phyloP scores from a whole-genome alignment of 2,797 vertebrate genomes.

The Prionace glauca region DNA sequence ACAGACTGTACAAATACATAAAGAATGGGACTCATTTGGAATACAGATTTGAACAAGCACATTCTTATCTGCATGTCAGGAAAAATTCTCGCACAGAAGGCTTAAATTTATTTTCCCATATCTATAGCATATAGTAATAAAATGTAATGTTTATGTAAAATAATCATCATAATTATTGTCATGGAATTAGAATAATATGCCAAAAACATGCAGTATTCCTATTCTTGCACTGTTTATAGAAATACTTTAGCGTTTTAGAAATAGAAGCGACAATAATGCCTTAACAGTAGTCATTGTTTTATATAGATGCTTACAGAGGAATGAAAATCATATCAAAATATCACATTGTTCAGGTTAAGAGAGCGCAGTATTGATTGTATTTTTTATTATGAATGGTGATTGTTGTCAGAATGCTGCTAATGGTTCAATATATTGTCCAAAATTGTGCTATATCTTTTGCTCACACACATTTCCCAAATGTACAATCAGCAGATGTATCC shows the following conservation, averaged over 20 bases:
- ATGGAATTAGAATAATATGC: not conserved
- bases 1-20: not conserved
- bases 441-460: constrained; percentile 53
- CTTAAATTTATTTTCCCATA: not conserved
- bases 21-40: not conserved
- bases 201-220: not conserved
- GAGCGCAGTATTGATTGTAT: constrained; percentile 9
- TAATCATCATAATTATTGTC: not conserved
- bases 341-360: not conserved
- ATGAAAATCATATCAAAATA: not conserved
- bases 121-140: not conserved
- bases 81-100: not conserved
- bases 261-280: too few species aligned
- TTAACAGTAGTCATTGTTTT: not conserved
- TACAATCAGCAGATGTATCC: constrained; percentile 42
- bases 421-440: not conserved
- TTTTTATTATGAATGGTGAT: not conserved
- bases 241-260: not conserved
- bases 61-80: not conserved
- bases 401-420: not conserved
- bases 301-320: not conserved
- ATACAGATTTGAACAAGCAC: not conserved
- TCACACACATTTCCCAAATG: constrained; percentile 63
- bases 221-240: not conserved
- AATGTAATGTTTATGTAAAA: not conserved